phyloP scores from a whole-genome alignment of 35 echinoderm and acorn worm species.

The Patiria miniata region DNA sequence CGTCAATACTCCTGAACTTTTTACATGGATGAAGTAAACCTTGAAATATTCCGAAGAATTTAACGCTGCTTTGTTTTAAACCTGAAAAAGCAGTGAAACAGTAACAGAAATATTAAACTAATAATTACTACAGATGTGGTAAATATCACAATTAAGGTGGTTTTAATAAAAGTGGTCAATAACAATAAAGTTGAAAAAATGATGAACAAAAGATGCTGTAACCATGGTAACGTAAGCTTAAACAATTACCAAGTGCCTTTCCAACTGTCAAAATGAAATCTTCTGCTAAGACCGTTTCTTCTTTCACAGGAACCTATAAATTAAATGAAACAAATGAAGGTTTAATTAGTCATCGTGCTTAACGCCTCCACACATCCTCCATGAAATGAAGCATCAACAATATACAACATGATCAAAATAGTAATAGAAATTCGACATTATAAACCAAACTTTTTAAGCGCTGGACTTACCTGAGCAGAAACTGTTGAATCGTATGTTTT shows the following conservation, averaged over 20 bases:
- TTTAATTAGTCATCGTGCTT: too few relatives aligned
- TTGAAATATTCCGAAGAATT: slow-evolving; percentile 35
- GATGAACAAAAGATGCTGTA: too few relatives aligned
- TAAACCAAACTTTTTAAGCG: not conserved
- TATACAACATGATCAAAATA: too few relatives aligned
- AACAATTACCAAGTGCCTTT: not conserved
- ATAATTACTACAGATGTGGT: too few relatives aligned
- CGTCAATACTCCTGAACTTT: slow-evolving; percentile 40
- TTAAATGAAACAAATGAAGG: not conserved
- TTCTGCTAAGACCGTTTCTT: slow-evolving; percentile 20
- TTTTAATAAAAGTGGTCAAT: too few relatives aligned
- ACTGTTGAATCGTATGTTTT: not conserved
- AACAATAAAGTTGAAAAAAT: too few relatives aligned
- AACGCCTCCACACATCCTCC: too few relatives aligned
- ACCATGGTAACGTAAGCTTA: too few relatives aligned
- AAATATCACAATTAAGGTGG: too few relatives aligned
- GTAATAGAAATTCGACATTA: not conserved
- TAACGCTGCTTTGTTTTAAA: not conserved
- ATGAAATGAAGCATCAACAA: too few relatives aligned
- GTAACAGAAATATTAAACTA: too few relatives aligned
- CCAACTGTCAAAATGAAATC: slow-evolving; percentile 31
- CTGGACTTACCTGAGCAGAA: not conserved
- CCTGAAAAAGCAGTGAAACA: slow-evolving; percentile 7
- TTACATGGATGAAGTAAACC: slow-evolving; percentile 19
- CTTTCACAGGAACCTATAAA: slow-evolving; percentile 15